Evolutionary conservation across 2,888 invertebrate genomes (phyloP).

Genomic region (Pandemis cinnamomeana): DNA sequence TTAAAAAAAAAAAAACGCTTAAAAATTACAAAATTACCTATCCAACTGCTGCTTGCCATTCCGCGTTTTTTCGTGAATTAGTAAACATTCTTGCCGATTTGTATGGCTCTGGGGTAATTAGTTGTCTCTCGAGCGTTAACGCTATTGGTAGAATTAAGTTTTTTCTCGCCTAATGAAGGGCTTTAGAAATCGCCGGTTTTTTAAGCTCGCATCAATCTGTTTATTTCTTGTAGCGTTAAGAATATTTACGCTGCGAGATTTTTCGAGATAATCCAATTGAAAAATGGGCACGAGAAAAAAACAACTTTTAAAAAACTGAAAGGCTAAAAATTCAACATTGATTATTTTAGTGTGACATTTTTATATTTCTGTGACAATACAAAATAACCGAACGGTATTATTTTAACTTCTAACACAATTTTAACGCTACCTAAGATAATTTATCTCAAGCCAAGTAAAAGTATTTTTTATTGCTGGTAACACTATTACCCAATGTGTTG

Average conservation of each 20-base stretch:
- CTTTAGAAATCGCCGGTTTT: slow-evolving; percentile 38
- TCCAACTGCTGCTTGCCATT: slow-evolving; percentile 19
- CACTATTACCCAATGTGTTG: no score
- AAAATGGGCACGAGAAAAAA: neutral
- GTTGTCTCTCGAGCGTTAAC: slow-evolving; percentile 57
- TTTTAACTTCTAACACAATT: no score
- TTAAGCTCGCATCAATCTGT: slow-evolving; percentile 38
- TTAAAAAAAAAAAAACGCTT: neutral
- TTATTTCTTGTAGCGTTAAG: slow-evolving; percentile 29
- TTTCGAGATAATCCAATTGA: neutral
- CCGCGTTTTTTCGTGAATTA: slow-evolving; percentile 72
- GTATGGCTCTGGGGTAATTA: slow-evolving; percentile 81
- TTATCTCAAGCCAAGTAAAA: no score
- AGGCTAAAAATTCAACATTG: neutral
- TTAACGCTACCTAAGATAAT: no score
- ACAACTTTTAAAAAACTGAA: no score
- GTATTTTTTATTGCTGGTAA: no score
- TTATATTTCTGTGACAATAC: no score
- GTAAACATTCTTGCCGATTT: slow-evolving; percentile 83
- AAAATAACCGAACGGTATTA: no score
- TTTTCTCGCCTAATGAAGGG: slow-evolving; percentile 76
- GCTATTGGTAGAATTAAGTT: slow-evolving; percentile 50
- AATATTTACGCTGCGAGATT: neutral
- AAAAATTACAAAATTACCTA: slow-evolving; percentile 8
- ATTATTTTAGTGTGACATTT: no score